These are phyloP conservation scores for Tinea pellionella DNA, from an alignment of 2,888 invertebrate species.

Conservation along the genomic window DNA sequence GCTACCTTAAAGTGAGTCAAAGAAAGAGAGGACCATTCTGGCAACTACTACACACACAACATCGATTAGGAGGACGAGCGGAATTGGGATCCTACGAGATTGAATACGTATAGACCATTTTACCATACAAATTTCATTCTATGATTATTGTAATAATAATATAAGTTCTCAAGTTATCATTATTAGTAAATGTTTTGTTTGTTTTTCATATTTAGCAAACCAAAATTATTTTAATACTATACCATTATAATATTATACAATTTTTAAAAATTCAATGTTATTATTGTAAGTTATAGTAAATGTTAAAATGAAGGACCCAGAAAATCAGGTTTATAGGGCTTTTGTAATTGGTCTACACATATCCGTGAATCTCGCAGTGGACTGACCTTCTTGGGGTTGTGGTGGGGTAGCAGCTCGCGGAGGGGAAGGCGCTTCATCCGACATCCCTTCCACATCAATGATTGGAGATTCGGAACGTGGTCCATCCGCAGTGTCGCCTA, in stretches of 20 bases:
- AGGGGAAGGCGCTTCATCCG: conserved; percentile 66
- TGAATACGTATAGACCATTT: conserved; percentile 53
- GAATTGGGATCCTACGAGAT: conserved; percentile 47
- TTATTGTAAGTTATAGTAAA: too few relatives aligned
- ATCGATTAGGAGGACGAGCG: conserved; percentile 58
- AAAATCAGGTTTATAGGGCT: too few relatives aligned
- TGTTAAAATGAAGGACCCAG: too few relatives aligned
- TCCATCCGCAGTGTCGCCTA: conserved; percentile 75
- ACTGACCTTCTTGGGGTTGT: conserved; percentile 71
- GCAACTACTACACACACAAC: conserved; percentile 68
- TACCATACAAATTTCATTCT: background rate
- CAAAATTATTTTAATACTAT: too few relatives aligned
- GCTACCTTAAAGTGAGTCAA: background rate
- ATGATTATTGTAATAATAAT: background rate
- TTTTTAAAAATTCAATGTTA: too few relatives aligned
- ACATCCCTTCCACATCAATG: conserved; percentile 75
- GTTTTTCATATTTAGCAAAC: too few relatives aligned
- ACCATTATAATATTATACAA: too few relatives aligned
- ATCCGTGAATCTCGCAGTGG: conserved; percentile 21
- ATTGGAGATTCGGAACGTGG: conserved; percentile 72
- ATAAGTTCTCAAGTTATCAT: background rate
- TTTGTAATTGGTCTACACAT: background rate
- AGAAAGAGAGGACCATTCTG: conserved; percentile 25
- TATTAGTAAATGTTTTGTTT: too few relatives aligned
- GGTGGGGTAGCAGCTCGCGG: conserved; percentile 30